Evolutionary conservation across 2,888 invertebrate species (phyloP).

Genomic region (Gastracanthus pulcherrimus): DNA sequence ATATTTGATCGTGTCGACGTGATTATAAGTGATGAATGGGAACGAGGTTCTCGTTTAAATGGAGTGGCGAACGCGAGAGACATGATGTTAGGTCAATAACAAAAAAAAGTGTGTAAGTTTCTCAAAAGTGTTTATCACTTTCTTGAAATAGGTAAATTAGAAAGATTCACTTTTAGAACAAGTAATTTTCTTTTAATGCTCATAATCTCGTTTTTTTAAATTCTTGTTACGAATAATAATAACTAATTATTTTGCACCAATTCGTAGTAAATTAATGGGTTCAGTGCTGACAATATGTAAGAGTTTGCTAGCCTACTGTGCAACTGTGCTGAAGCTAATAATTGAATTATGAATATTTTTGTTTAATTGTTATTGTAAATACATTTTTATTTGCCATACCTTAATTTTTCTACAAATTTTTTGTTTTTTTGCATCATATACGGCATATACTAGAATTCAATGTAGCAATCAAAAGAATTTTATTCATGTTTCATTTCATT

Average conservation of each 20-base stretch:
- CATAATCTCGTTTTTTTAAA: neutral
- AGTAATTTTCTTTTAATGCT: neutral
- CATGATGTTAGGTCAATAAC: too few relatives aligned
- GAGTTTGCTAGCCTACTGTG: too few relatives aligned
- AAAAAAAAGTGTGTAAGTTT: neutral
- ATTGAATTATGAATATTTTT: too few relatives aligned
- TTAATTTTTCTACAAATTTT: too few relatives aligned
- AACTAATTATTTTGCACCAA: neutral
- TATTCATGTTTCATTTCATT: too few relatives aligned
- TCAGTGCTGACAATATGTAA: too few relatives aligned
- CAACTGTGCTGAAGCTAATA: too few relatives aligned
- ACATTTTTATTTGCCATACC: too few relatives aligned
- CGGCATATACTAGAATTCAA: too few relatives aligned
- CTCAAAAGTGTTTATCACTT: neutral
- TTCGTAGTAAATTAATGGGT: neutral
- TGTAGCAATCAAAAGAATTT: too few relatives aligned
- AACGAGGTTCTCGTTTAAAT: neutral
- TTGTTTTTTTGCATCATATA: too few relatives aligned
- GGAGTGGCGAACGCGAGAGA: neutral
- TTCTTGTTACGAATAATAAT: neutral
- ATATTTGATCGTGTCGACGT: neutral
- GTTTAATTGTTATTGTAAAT: too few relatives aligned
- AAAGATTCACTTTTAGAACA: neutral
- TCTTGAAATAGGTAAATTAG: neutral
- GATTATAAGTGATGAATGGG: neutral